These are phyloP conservation scores for Copsychus sechellarum DNA, from an alignment of 2,113 vertebrate genomes.

Conservation along the genomic window DNA sequence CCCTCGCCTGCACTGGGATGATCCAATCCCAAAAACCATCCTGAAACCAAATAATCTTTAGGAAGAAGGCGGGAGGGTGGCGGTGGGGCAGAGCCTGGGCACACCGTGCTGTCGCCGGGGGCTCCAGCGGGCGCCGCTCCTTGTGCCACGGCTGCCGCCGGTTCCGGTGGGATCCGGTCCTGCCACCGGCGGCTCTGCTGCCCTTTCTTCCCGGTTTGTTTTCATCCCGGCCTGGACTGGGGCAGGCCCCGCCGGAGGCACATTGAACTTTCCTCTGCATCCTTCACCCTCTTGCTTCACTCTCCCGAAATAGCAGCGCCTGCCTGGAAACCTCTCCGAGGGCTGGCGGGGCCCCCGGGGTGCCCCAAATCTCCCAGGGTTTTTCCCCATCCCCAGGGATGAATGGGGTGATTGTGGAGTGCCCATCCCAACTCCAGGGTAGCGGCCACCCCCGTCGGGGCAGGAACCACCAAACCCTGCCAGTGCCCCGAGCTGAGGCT, in stretches of 20 bases:
- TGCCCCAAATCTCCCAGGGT: neutral
- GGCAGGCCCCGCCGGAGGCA: neutral
- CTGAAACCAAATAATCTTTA: neutral
- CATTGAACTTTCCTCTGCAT: conserved; percentile 40
- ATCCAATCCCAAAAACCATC: neutral
- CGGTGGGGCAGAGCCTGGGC: neutral
- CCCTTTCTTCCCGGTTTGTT: neutral
- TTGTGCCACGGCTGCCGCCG: neutral
- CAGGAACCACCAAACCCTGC: neutral
- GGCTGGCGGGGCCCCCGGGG: neutral
- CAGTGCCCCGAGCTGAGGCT: fast-evolving
- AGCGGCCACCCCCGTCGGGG: fast-evolving
- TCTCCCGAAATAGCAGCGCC: conserved; percentile 28
- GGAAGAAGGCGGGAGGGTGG: neutral
- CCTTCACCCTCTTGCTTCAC: conserved; percentile 49
- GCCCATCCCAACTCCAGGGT: neutral
- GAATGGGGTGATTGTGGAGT: neutral
- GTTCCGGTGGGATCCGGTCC: neutral
- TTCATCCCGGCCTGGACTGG: neutral
- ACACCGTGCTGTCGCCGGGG: neutral
- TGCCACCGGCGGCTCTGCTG: neutral
- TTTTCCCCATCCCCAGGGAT: neutral
- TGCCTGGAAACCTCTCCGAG: neutral
- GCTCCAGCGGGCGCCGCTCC: neutral
- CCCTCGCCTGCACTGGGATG: fast-evolving